phyloP scores from a whole-genome alignment of 37 sponge, comb jelly and placozoan species.

The Spongilla lacustris region DNA sequence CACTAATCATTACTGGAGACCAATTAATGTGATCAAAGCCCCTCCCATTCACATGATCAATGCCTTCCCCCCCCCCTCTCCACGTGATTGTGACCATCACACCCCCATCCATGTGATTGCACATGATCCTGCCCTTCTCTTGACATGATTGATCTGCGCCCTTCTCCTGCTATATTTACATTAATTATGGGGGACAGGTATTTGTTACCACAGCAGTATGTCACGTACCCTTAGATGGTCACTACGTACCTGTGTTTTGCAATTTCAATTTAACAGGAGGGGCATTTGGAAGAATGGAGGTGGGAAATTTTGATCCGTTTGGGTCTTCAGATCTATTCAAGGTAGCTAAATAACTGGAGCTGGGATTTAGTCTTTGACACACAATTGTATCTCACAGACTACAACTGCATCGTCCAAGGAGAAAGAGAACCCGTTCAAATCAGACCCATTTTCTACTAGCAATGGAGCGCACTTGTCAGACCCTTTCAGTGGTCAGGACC shows the following conservation, averaged over 20 bases:
- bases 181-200: no score
- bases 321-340: constrained; percentile 57
- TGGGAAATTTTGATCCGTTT: constrained; percentile 49
- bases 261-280: neutral
- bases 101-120: no score
- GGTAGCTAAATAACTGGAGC: neutral
- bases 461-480: constrained; percentile 3
- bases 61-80: no score
- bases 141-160: no score
- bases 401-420: neutral
- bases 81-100: no score
- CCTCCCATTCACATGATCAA: no score
- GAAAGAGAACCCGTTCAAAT: constrained; percentile 6
- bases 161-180: no score
- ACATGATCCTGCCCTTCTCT: no score
- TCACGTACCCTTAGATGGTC: no score
- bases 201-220: no score
- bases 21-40: no score
- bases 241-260: neutral
- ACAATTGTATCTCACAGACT: neutral
- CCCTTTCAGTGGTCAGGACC: constrained; percentile 64
- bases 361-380: neutral
- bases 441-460: neutral
- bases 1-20: neutral
- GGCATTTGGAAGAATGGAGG: constrained; percentile 3